These are phyloP conservation scores for Nysson spinosus DNA, from an alignment of 2,888 invertebrate species.

Conservation along the genomic window DNA sequence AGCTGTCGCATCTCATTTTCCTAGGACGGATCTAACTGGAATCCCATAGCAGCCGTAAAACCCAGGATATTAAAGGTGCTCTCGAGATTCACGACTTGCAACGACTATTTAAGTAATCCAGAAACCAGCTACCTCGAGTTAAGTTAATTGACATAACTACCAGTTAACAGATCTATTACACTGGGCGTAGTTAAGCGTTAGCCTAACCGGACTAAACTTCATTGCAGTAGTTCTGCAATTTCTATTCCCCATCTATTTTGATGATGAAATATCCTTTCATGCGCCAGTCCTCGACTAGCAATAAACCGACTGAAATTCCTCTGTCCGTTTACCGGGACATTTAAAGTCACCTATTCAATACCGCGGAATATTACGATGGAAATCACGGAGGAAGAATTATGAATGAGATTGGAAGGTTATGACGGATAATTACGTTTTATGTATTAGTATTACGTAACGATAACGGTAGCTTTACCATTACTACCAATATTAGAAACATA, in stretches of 20 bases:
- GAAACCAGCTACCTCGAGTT: conserved; percentile 57
- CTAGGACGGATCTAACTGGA: conserved; percentile 11
- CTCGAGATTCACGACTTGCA: conserved; percentile 36
- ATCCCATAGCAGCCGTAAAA: conserved; percentile 19
- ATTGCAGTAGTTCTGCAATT: conserved; percentile 20
- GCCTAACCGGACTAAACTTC: conserved; percentile 44
- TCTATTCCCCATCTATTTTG: conserved; percentile 12
- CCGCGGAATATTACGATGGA: too few relatives aligned
- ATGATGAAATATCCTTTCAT: conserved; percentile 10
- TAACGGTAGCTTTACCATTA: too few relatives aligned
- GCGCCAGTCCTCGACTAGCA: not conserved
- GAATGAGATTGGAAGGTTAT: too few relatives aligned
- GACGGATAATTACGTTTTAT: too few relatives aligned
- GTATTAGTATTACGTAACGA: too few relatives aligned
- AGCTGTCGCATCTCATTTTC: conserved; percentile 41
- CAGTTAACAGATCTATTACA: conserved; percentile 64
- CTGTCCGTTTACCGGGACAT: not conserved
- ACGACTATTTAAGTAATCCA: conserved; percentile 62
- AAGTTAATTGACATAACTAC: conserved; percentile 65
- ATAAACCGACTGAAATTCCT: conserved; percentile 18
- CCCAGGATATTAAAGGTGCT: conserved; percentile 44
- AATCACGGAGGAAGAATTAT: too few relatives aligned
- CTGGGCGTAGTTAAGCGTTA: conserved; percentile 37
- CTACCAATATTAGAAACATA: too few relatives aligned
- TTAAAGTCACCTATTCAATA: not conserved